Evolutionary conservation across 1,140 invertebrate genomes (phyloP), one percentile per base, ranked within the genome.

Genomic region (Scaptodrosophila lebanonensis): DNA sequence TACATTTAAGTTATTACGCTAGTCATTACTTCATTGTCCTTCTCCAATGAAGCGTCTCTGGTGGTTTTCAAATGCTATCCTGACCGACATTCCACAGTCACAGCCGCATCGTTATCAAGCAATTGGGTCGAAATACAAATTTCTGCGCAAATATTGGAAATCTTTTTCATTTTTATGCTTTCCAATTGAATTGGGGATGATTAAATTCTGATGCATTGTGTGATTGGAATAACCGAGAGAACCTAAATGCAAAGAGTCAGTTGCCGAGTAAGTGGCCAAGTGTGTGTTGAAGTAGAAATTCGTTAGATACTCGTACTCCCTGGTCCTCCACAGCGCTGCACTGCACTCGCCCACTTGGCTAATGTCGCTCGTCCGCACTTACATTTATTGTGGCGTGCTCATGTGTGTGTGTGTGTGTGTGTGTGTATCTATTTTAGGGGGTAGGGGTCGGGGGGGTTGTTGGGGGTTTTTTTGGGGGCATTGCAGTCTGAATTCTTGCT

Each of bases 111-210:
- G n/a, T n/a, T n/a, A n/a, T n/a, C n/a, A 29, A 32, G 17, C 38
- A 56, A 48, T 18, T 62, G 53, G 45, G 45, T 62, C 32, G 53
- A 13, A 38, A 44, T 30, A 62, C 50, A 62, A 57, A 44, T 44
- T 36, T 17, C 20, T 12, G n/a, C 17, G 45, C 54, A 15, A 45
- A 50, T 20, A 25, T 27, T 16, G 49, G 73, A 38, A 65, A 73
- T 48, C 73, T 77, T 67, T 51, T 64, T 33, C 53, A 57, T 57
- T 66, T 73, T 48, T 60, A 66, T 64, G 57, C 43, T 59, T 64
- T 72, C 65, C 59, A 82, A 73, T 79, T 82, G 75, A 65, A 65
- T 66, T 63, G 45, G 56, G 72, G 69, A 82, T 79, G 73, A 79
- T 79, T 79, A 79, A 79, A 79, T 79, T 79, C 51, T 60, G 27